phyloP scores from a whole-genome alignment of 1,140 invertebrate genomes.

The Meteorus sp. region DNA sequence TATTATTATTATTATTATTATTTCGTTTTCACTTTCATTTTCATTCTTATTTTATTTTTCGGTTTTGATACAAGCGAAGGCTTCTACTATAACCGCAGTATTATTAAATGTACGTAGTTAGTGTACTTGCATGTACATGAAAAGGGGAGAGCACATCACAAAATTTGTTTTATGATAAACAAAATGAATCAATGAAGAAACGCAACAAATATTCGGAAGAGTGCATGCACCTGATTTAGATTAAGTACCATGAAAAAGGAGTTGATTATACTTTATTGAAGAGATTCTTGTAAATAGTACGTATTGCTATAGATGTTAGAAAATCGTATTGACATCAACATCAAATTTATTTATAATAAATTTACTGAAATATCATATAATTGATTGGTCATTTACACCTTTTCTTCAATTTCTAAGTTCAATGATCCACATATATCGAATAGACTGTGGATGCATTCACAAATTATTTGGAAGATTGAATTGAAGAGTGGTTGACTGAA shows the following conservation, averaged over 20 bases:
- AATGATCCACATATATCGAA: too few relatives aligned
- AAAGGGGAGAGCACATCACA: background rate
- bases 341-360: conserved; percentile 58
- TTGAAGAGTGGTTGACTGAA: too few relatives aligned
- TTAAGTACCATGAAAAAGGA: background rate
- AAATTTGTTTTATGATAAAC: background rate
- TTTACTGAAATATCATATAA: conserved; percentile 46
- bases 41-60: background rate
- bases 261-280: conserved; percentile 21
- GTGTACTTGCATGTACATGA: background rate
- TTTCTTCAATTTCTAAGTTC: background rate
- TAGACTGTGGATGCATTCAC: too few relatives aligned
- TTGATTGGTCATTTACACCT: too few relatives aligned
- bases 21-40: background rate
- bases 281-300: conserved; percentile 55
- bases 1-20: background rate
- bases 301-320: conserved; percentile 43
- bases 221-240: background rate
- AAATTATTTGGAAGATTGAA: too few relatives aligned
- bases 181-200: background rate
- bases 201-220: background rate
- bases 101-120: conserved; percentile 57
- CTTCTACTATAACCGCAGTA: conserved; percentile 57
- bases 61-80: conserved; percentile 33
- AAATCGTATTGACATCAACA: conserved; percentile 47